A percentile compares a stretch with the other conserved stretches of the same genome.
Conservation (phyloP, 1,140 invertebrate genomes). For the Macrosteles quadrilineatus region DNA sequence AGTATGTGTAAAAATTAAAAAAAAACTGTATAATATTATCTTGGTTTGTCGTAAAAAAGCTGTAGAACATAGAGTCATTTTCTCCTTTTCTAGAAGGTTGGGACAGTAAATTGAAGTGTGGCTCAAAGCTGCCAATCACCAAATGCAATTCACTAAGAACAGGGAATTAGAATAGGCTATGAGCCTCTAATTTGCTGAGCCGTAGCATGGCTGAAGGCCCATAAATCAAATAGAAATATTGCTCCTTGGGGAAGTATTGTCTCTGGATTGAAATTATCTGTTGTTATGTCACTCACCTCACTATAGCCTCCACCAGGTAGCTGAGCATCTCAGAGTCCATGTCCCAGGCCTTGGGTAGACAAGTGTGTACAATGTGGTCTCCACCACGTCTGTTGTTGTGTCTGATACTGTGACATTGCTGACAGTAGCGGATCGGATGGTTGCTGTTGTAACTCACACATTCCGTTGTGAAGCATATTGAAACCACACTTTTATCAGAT, state of each 20-base stretch:
- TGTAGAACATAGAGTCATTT: too few relatives aligned
- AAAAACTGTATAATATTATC: background rate
- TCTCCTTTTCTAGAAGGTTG: too few relatives aligned
- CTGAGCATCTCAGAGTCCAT: conserved; percentile 88
- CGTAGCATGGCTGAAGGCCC: too few relatives aligned
- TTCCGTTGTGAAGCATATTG: conserved; percentile 95
- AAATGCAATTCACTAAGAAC: too few relatives aligned
- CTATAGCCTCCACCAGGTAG: conserved; percentile 95
- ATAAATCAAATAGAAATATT: too few relatives aligned
- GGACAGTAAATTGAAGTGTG: too few relatives aligned
- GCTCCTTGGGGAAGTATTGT: too few relatives aligned
- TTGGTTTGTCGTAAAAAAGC: background rate
- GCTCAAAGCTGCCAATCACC: too few relatives aligned
- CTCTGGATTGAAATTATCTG: too few relatives aligned
- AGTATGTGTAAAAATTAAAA: conserved; percentile 17
- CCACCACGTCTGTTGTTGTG: conserved; percentile 83
- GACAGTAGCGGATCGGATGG: conserved; percentile 92
- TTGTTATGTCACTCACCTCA: too few relatives aligned
- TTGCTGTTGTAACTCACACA: conserved; percentile 96
- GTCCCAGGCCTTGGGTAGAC: conserved; percentile 81
- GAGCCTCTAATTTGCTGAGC: too few relatives aligned
- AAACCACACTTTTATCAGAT: conserved; percentile 89
- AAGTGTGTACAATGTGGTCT: conserved; percentile 88
- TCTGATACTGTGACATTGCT: conserved; percentile 84
- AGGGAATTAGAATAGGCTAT: too few relatives aligned